Percentiles rank a stretch among this genome's conserved stretches.
Evolutionary conservation across 2,113 vertebrate species (phyloP).

Genomic region (Orycteropus afer): DNA sequence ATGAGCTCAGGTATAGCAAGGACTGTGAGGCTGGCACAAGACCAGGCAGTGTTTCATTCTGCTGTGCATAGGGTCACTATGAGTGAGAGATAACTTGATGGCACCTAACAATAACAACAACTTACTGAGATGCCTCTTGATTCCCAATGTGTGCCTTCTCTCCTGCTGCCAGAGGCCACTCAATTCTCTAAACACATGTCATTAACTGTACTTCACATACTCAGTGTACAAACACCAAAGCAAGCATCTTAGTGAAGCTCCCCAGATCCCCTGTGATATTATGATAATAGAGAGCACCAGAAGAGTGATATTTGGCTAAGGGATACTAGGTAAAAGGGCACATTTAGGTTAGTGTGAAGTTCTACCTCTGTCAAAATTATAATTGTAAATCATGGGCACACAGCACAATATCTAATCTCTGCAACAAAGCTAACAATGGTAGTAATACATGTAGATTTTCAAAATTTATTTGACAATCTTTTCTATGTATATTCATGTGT

Average conservation of each 20-base stretch:
- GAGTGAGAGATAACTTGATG: too few relatives aligned
- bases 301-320: not conserved
- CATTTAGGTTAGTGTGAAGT: not conserved
- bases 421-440: too few relatives aligned
- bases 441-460: too few relatives aligned
- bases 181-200: not conserved
- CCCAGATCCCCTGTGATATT: not conserved
- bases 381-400: not conserved
- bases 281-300: not conserved
- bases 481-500: not conserved
- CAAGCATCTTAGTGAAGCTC: not conserved
- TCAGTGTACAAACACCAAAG: not conserved
- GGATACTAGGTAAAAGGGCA: not conserved
- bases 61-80: too few relatives aligned
- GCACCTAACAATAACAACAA: too few relatives aligned
- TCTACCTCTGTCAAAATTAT: not conserved
- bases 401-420: too few relatives aligned
- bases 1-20: too few relatives aligned
- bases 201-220: not conserved
- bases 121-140: not conserved
- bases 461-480: not conserved
- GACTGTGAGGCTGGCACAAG: too few relatives aligned
- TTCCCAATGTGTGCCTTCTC: not conserved
- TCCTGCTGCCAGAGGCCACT: not conserved
- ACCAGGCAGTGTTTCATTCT: too few relatives aligned